A percentile compares a stretch with the other conserved stretches of the same genome.
phyloP scores from a whole-genome alignment of 2,113 vertebrate genomes.

The Dicaeum eximium region DNA sequence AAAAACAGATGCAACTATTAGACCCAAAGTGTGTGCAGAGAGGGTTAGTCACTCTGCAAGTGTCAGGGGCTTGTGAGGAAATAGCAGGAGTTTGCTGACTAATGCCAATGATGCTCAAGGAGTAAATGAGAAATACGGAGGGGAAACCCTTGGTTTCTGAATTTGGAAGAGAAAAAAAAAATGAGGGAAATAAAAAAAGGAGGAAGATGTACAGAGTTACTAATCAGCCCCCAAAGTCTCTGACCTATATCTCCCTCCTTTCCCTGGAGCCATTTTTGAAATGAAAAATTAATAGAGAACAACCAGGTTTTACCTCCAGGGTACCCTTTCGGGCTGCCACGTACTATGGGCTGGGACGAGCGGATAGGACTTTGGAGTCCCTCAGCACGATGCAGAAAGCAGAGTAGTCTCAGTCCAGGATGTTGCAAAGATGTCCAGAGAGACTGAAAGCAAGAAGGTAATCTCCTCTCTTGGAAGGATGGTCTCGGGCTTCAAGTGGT shows the following conservation, averaged over 20 bases:
- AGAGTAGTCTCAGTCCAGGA: not conserved
- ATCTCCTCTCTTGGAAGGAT: not conserved
- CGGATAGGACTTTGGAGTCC: not conserved
- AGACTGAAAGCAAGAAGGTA: not conserved
- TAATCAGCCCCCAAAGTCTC: conserved; percentile 38
- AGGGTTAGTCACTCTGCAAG: conserved; percentile 36
- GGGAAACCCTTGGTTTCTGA: conserved; percentile 46
- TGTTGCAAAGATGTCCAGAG: not conserved
- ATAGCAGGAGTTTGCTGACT: conserved; percentile 55
- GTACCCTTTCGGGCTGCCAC: not conserved
- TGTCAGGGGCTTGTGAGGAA: not conserved
- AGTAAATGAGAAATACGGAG: conserved; percentile 25
- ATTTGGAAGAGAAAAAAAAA: not conserved
- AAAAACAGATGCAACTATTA: not conserved
- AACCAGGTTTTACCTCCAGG: conserved; percentile 40
- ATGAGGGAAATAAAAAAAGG: fast-evolving
- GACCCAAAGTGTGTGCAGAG: not conserved
- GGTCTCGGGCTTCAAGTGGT: not conserved
- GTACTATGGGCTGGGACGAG: not conserved
- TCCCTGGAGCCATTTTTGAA: conserved; percentile 42
- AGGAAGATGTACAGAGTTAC: not conserved
- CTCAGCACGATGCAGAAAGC: not conserved
- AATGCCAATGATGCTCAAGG: not conserved
- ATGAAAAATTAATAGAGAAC: conserved; percentile 62
- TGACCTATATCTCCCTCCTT: conserved; percentile 55